phyloP scores from a whole-genome alignment of 2,797 vertebrate species.

The Antennarius maculatus region DNA sequence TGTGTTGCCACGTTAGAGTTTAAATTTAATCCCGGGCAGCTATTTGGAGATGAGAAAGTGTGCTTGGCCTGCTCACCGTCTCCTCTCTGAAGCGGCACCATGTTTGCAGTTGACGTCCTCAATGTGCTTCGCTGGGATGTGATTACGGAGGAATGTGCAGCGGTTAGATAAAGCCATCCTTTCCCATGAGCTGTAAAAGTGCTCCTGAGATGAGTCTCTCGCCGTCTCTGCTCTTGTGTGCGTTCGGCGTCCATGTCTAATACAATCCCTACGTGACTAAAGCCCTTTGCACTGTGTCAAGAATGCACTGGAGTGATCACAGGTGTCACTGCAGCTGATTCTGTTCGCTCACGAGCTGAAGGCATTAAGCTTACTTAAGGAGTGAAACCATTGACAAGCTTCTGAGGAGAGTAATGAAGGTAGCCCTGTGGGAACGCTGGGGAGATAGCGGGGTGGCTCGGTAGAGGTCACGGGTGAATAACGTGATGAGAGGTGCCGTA shows the following conservation, averaged over 20 bases:
- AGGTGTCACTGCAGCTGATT: constrained; percentile 60
- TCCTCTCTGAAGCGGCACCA: constrained; percentile 40
- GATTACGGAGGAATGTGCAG: constrained; percentile 73
- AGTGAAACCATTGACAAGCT: constrained; percentile 24
- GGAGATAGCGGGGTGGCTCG: neutral
- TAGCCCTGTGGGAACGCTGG: constrained; percentile 2
- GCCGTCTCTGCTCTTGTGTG: constrained; percentile 50
- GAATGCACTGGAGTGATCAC: constrained; percentile 45
- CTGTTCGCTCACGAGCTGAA: constrained; percentile 46
- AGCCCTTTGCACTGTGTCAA: constrained; percentile 43
- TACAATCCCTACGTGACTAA: constrained; percentile 55
- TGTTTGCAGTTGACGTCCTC: constrained; percentile 44
- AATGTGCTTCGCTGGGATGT: constrained; percentile 54
- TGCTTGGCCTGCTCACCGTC: constrained; percentile 37
- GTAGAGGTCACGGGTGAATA: neutral
- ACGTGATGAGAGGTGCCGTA: neutral
- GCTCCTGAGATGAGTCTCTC: constrained; percentile 50
- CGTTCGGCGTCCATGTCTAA: constrained; percentile 56
- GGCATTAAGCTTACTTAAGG: constrained; percentile 28
- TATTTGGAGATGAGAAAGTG: constrained; percentile 46
- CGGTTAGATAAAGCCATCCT: constrained; percentile 63
- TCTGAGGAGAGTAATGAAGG: constrained; percentile 3
- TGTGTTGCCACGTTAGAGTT: constrained; percentile 52
- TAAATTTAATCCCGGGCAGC: constrained; percentile 54
- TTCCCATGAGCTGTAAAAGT: constrained; percentile 37